Conservation (phyloP, 1,140 invertebrate genomes). For the Halictus rubicundus region DNA sequence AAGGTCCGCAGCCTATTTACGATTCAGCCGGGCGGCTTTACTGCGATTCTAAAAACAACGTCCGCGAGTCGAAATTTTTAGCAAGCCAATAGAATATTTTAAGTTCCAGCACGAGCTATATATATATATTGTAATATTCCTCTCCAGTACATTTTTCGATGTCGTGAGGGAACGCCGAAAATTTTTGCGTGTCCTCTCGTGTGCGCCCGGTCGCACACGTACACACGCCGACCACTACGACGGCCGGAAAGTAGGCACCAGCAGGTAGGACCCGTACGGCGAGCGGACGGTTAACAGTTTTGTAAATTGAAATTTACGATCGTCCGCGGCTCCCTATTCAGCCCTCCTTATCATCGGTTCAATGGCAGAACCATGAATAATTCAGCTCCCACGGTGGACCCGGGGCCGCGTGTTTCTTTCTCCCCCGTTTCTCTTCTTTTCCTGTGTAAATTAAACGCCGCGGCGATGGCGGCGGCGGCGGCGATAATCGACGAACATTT, state of each 20-base stretch:
- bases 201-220: conserved; percentile 18
- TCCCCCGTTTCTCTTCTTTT: conserved; percentile 36
- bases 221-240: conserved; percentile 29
- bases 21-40: too few species aligned
- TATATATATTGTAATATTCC: too few species aligned
- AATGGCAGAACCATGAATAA: conserved; percentile 70
- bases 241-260: conserved; percentile 48
- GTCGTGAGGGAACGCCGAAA: neutral
- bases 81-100: too few species aligned
- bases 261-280: conserved; percentile 45
- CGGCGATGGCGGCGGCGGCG: too few species aligned
- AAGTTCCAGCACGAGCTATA: too few species aligned
- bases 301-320: conserved; percentile 73
- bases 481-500: conserved; percentile 54
- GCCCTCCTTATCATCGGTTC: conserved; percentile 62
- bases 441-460: conserved; percentile 57
- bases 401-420: conserved; percentile 18
- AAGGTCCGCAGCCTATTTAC: too few species aligned
- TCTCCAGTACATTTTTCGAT: neutral
- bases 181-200: neutral
- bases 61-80: too few species aligned
- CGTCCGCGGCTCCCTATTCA: conserved; percentile 29
- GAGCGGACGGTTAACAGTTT: conserved; percentile 67
- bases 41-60: too few species aligned
- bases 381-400: conserved; percentile 63